Base-by-base conservation (phyloP, 2,113 vertebrate species). In the Macrotus californicus region DNA sequence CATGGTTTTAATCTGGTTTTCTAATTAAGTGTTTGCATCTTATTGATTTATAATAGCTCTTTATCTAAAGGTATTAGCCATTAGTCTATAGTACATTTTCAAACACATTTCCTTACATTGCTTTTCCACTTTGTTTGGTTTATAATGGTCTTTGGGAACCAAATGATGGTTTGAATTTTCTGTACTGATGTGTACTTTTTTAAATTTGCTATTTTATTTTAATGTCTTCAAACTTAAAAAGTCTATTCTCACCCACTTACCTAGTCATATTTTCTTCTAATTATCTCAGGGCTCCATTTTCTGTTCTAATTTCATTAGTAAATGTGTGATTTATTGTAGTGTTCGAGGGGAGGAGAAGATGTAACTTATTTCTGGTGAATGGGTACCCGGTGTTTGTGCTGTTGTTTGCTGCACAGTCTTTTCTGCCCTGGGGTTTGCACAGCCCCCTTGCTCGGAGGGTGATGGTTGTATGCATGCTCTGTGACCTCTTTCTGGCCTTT, bases 181-280 rank as follows among this genome's bases (percentile, higher is more conserved):
- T 24, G 12, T 41, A 31, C 26, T 48, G 18, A 83, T 54, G 54
- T 39, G 0, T 56, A 22, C 91, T 52, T 83, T 90, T 93, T 75
- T 16, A 15, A 34, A 29, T 86, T 91, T 82, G 29, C 77, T 26
- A 77, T 87, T 96, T 87, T 90, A 87, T 95, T 89, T 90, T 70
- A 90, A 50, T 87, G 10, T 70, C 1, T 90, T 93, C 50, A 22
- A 80, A 50, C 39, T 80, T 85, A 46, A 73, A 90, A 83, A n/a
- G 2, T 88, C 14, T 66, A 5, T 86, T 82, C 15, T 6, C 7
- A 26, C 22, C 34, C 5, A 86, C 13, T 69, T 39, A 79, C 8
- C 26, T 66, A 82, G 16, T 52, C 21, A 12, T 52, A 50, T 43
- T 94, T 88, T 77, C 43, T 91, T 75, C 70, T 95, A 13, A 39